These are phyloP conservation scores for Drosophila bocqueti DNA, from an alignment of 1,140 invertebrate species.

Conservation along the genomic window DNA sequence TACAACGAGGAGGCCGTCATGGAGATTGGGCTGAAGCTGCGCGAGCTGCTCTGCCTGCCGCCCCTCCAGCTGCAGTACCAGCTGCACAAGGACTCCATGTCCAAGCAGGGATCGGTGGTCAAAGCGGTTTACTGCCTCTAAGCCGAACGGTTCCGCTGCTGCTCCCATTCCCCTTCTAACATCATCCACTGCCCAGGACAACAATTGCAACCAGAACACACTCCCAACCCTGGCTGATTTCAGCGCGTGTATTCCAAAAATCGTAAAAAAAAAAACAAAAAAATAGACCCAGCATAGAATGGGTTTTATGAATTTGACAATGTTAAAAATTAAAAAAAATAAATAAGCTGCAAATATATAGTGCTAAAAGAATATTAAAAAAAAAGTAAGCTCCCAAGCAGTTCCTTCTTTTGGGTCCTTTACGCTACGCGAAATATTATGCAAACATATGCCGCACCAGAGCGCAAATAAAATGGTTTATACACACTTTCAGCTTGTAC, in stretches of 20 bases:
- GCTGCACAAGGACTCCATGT: conserved; percentile 93
- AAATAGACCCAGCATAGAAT: background rate
- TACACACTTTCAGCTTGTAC: conserved; percentile 45
- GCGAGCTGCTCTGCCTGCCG: conserved; percentile 90
- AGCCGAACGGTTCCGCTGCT: conserved; percentile 50
- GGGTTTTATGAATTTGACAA: conserved; percentile 42
- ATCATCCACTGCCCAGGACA: background rate
- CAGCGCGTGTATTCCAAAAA: conserved; percentile 68
- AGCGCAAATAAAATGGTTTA: conserved; percentile 73
- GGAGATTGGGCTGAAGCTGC: conserved; percentile 94
- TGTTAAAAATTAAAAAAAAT: conserved; percentile 19
- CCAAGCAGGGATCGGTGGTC: conserved; percentile 92
- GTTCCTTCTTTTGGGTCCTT: conserved; percentile 16
- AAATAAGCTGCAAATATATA: conserved; percentile 20
- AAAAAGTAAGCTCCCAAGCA: conserved; percentile 15
- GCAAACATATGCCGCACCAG: conserved; percentile 77
- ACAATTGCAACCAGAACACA: conserved; percentile 5
- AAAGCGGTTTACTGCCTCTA: conserved; percentile 93
- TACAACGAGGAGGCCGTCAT: conserved; percentile 90
- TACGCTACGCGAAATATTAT: conserved; percentile 67
- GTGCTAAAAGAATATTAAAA: background rate
- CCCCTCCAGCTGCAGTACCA: conserved; percentile 90
- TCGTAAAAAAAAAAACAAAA: conserved; percentile 52
- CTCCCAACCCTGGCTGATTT: conserved; percentile 23
- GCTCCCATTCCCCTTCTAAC: background rate